Evolutionary conservation across 2,888 invertebrate genomes (phyloP).

Genomic region (Anarsia innoxiella): DNA sequence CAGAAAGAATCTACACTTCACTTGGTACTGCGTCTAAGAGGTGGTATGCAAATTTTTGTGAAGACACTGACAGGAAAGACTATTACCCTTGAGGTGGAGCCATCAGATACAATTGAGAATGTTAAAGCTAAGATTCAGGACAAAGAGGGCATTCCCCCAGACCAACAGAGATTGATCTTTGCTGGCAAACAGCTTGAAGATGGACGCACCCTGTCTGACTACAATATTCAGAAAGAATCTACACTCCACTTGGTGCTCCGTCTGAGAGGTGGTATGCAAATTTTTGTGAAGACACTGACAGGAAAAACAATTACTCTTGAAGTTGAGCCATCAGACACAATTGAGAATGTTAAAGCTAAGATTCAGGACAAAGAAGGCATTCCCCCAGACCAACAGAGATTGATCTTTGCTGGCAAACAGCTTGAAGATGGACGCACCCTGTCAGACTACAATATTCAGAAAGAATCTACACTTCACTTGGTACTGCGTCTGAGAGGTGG

Average conservation of each 20-base stretch:
- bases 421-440: conserved; percentile 37
- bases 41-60: conserved; percentile 34
- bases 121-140: conserved; percentile 39
- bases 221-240: conserved; percentile 44
- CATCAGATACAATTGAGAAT: conserved; percentile 39
- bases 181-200: conserved; percentile 42
- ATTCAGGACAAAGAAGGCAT: conserved; percentile 33
- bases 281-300: conserved; percentile 35
- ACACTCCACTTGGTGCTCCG: conserved; percentile 34
- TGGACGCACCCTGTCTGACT: conserved; percentile 36
- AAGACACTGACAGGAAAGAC: conserved; percentile 32
- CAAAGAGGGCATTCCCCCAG: conserved; percentile 39
- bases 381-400: conserved; percentile 30
- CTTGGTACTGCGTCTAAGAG: conserved; percentile 28
- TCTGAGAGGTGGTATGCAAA: conserved; percentile 45
- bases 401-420: conserved; percentile 34
- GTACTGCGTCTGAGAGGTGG: conserved; percentile 36
- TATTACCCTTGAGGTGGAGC: conserved; percentile 33
- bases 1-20: conserved; percentile 34
- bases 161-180: conserved; percentile 35
- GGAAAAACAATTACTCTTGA: conserved; percentile 32
- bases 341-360: conserved; percentile 32
- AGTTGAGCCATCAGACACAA: conserved; percentile 31
- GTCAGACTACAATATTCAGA: conserved; percentile 37
- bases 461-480: conserved; percentile 37